Percentiles rank a stretch among this genome's conserved stretches.
These are phyloP conservation scores for Sylvilagus floridanus DNA, from an alignment of 2,797 vertebrate species.

Conservation along the genomic window DNA sequence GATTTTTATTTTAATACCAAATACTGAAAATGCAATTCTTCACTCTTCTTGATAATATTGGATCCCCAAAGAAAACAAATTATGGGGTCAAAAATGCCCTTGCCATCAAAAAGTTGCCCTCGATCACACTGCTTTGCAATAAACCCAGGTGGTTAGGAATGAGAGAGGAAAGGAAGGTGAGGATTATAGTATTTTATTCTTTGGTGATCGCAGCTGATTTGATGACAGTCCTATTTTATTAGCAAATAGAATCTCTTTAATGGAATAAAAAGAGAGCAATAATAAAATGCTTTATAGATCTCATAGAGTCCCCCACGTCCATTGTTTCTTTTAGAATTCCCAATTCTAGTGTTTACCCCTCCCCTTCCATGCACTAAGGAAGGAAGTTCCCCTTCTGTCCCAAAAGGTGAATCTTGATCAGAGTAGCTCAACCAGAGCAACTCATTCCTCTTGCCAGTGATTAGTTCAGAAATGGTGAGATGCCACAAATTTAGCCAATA, in stretches of 20 bases:
- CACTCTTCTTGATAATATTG: background rate
- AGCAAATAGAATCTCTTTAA: conserved; percentile 27
- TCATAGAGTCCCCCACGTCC: background rate
- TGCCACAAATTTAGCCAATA: background rate
- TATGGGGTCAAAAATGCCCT: background rate
- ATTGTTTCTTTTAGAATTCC: conserved; percentile 38
- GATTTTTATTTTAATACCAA: conserved; percentile 12
- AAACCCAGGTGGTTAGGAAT: background rate
- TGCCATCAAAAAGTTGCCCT: background rate
- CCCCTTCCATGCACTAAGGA: background rate
- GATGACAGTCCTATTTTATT: background rate
- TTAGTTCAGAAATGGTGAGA: background rate
- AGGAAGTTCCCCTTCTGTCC: background rate
- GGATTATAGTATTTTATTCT: background rate
- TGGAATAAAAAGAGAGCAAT: background rate
- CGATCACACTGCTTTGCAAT: background rate
- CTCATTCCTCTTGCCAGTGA: background rate
- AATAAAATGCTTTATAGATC: background rate
- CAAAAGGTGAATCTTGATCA: background rate
- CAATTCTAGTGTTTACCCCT: background rate
- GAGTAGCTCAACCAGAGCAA: background rate
- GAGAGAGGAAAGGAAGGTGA: background rate
- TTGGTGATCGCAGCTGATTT: background rate
- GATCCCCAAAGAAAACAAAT: conserved; percentile 5
- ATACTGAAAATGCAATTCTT: background rate